These are phyloP conservation scores for Linnaemya tessellans DNA, from an alignment of 2,888 invertebrate genomes.

Conservation along the genomic window DNA sequence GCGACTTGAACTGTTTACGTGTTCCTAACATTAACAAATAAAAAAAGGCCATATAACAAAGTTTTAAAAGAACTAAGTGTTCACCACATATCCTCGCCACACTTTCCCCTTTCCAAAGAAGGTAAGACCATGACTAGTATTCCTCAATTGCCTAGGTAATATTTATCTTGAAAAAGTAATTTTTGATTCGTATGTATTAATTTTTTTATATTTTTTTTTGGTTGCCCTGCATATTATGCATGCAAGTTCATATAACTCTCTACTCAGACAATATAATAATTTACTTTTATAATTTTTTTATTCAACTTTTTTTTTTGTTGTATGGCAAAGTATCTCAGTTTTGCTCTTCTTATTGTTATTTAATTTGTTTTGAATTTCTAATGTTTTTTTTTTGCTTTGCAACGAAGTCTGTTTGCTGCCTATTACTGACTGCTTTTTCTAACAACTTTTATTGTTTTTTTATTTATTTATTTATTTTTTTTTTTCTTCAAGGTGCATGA, in stretches of 20 bases:
- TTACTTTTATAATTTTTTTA: slow-evolving; percentile 5
- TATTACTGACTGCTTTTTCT: slow-evolving; percentile 12
- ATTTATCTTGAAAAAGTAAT: too few relatives aligned
- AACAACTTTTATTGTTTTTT: slow-evolving; percentile 29
- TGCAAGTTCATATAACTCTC: slow-evolving; percentile 19
- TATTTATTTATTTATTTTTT: neutral
- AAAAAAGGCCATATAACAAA: too few relatives aligned
- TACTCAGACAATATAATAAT: neutral
- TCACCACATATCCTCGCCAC: too few relatives aligned
- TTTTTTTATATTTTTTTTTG: neutral
- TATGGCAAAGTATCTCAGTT: neutral
- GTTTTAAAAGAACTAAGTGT: too few relatives aligned
- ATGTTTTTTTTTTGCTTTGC: slow-evolving; percentile 6
- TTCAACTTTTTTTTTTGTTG: neutral
- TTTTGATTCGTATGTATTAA: too few relatives aligned
- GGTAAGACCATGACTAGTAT: too few relatives aligned
- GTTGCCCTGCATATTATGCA: slow-evolving; percentile 10
- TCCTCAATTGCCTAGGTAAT: too few relatives aligned
- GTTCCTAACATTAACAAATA: too few relatives aligned
- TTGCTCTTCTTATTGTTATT: slow-evolving; percentile 8
- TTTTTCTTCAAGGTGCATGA: slow-evolving; percentile 53
- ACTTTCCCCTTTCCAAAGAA: too few relatives aligned
- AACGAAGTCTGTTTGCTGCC: slow-evolving; percentile 8
- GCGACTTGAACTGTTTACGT: too few relatives aligned
- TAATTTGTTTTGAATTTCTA: slow-evolving; percentile 26